Percentiles rank a stretch among this genome's conserved stretches.
phyloP scores from a whole-genome alignment of 2,113 vertebrate genomes.

The Acrocephalus arundinaceus region DNA sequence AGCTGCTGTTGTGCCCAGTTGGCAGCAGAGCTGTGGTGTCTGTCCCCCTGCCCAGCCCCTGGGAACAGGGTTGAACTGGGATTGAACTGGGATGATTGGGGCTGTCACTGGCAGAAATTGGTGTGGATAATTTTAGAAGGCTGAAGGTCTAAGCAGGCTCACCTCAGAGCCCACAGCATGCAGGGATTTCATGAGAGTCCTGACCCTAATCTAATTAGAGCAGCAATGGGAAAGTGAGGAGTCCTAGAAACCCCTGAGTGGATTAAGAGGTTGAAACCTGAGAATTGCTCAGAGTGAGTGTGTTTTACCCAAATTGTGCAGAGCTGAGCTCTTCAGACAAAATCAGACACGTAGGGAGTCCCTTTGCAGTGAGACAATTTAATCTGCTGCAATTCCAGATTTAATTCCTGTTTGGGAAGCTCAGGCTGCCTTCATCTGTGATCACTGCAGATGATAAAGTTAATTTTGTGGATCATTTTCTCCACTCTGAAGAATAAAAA shows the following conservation, averaged over 20 bases:
- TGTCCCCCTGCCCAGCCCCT: not conserved
- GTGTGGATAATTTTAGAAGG: not conserved
- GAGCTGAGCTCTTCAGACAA: not conserved
- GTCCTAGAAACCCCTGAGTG: not conserved
- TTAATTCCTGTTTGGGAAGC: not conserved
- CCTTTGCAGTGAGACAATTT: not conserved
- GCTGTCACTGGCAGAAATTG: not conserved
- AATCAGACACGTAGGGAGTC: rapidly evolving
- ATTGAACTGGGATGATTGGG: not conserved
- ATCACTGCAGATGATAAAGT: not conserved
- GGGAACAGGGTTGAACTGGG: not conserved
- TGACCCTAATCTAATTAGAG: constrained; percentile 7
- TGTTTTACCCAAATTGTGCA: not conserved
- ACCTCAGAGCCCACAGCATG: not conserved
- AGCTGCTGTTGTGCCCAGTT: not conserved
- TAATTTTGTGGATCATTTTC: not conserved
- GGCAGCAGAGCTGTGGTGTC: not conserved
- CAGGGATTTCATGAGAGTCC: not conserved
- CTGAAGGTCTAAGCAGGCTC: constrained; percentile 21
- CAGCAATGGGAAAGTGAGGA: constrained; percentile 32
- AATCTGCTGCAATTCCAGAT: not conserved
- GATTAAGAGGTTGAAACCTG: constrained; percentile 32
- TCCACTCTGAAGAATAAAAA: not conserved
- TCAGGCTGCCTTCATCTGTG: not conserved
- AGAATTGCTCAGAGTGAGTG: not conserved